phyloP scores from a whole-genome alignment of 2,113 vertebrate genomes.

The Camarhynchus parvulus region DNA sequence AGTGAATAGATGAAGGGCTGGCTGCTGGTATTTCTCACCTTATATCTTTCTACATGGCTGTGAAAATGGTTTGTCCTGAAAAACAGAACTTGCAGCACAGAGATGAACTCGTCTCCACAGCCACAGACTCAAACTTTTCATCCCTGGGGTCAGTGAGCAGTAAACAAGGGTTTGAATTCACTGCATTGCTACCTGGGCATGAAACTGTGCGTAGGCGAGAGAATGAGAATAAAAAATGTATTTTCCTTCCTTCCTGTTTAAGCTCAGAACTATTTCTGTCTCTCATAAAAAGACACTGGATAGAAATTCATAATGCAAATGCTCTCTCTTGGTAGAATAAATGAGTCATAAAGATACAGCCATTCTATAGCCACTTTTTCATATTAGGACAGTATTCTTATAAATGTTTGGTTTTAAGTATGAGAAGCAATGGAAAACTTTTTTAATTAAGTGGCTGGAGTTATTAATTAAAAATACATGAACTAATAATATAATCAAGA shows the following conservation, averaged over 20 bases:
- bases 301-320: slow-evolving; percentile 20
- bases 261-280: not conserved
- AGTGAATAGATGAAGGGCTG: not conserved
- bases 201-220: not conserved
- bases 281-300: not conserved
- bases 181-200: not conserved
- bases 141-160: not conserved
- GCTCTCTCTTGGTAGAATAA: slow-evolving; percentile 5
- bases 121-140: not conserved
- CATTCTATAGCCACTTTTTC: not conserved
- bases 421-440: not conserved
- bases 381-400: not conserved
- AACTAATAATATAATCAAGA: not conserved
- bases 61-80: not conserved
- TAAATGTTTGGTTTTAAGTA: not conserved
- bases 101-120: not conserved
- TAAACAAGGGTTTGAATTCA: not conserved
- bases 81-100: not conserved
- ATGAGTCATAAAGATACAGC: not conserved
- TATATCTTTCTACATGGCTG: not conserved
- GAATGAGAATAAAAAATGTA: not conserved
- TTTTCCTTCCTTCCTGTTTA: slow-evolving; percentile 14
- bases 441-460: not conserved
- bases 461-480: not conserved
- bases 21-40: not conserved